Evolutionary conservation across 64 coral and sea anemone genomes (phyloP).

Genomic region (Actinia tenebrosa): DNA sequence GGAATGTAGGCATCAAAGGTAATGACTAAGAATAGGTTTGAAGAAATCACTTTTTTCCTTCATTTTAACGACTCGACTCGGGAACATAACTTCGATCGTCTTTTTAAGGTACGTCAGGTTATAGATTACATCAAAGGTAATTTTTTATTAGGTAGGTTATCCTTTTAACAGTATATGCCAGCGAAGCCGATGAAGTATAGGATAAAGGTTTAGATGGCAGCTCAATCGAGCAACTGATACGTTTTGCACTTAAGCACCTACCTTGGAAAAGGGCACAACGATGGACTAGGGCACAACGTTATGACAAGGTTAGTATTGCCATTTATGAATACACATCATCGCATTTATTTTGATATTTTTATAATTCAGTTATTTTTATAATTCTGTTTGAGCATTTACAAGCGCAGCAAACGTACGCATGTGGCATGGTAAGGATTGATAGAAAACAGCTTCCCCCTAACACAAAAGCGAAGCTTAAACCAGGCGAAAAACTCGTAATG

Average conservation of each 20-base stretch:
- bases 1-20: slow-evolving; percentile 29
- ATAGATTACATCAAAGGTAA: slow-evolving; percentile 36
- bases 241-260: slow-evolving; percentile 2
- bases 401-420: slow-evolving; percentile 41
- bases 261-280: neutral
- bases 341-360: slow-evolving; percentile 48
- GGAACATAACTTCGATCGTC: slow-evolving; percentile 36
- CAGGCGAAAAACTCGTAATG: too few species aligned
- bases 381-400: slow-evolving; percentile 27
- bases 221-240: slow-evolving; percentile 26
- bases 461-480: neutral
- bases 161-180: slow-evolving; percentile 35
- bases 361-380: slow-evolving; percentile 34
- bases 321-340: slow-evolving; percentile 42
- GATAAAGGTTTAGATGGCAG: slow-evolving; percentile 57
- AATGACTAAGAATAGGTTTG: slow-evolving; percentile 49
- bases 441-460: slow-evolving; percentile 31
- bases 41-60: slow-evolving; percentile 31
- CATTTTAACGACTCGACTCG: slow-evolving; percentile 30
- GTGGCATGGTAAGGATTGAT: slow-evolving; percentile 21
- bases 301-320: slow-evolving; percentile 10
- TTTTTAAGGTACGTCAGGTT: slow-evolving; percentile 46
- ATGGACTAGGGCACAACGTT: slow-evolving; percentile 31
- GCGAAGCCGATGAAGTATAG: slow-evolving; percentile 46
- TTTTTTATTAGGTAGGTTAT: slow-evolving; percentile 21